Conservation (phyloP, 1,140 invertebrate genomes). For the Nasonia longicornis region DNA sequence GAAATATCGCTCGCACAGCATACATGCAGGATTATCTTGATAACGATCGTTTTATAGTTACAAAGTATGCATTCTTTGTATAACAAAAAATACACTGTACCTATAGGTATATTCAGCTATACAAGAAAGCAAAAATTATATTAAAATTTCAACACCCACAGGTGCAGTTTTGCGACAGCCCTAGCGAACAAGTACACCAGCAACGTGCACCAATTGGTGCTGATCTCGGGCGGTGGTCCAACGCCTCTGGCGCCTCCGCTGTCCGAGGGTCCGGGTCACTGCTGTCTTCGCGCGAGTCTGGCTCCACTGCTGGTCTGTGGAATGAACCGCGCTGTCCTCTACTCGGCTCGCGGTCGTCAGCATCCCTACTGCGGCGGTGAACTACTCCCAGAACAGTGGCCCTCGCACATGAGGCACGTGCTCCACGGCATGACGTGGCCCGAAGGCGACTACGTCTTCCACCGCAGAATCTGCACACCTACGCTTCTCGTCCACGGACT, state of each 20-base stretch:
- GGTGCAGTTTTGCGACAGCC: conserved; percentile 78
- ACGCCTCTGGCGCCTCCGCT: conserved; percentile 76
- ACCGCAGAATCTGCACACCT: conserved; percentile 76
- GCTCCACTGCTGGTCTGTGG: conserved; percentile 71
- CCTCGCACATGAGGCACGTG: conserved; percentile 71
- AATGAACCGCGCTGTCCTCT: conserved; percentile 68
- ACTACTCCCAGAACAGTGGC: conserved; percentile 68
- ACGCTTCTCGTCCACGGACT: conserved; percentile 80
- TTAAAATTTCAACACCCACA: conserved; percentile 54
- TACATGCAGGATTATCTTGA: not conserved
- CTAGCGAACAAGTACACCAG: conserved; percentile 74
- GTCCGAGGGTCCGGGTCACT: conserved; percentile 67
- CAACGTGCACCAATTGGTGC: conserved; percentile 75
- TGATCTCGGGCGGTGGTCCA: conserved; percentile 81
- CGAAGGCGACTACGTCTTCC: conserved; percentile 78
- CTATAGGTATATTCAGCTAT: no score
- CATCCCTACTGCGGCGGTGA: conserved; percentile 71
- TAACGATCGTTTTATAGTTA: not conserved
- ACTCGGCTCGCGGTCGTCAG: conserved; percentile 71
- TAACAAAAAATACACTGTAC: no score
- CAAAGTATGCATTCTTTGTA: not conserved
- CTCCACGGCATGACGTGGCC: conserved; percentile 79
- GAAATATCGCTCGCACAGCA: not conserved
- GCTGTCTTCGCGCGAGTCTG: conserved; percentile 67
- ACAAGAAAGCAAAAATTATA: not conserved